Evolutionary conservation across 2,888 invertebrate species (phyloP), one percentile per base, ranked within the genome.

Genomic region (Tigriopus californicus): DNA sequence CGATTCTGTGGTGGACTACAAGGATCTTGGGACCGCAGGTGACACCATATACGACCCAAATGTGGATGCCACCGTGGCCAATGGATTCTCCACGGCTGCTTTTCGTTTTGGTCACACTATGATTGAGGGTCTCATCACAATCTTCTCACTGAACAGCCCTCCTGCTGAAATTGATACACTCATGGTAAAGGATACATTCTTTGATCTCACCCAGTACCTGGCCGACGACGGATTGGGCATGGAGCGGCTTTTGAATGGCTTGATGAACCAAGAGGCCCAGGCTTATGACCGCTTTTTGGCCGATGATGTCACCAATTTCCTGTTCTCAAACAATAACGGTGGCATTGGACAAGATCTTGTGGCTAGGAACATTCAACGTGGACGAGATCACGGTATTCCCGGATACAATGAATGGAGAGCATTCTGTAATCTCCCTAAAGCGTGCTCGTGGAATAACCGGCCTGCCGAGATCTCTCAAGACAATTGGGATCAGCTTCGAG

Each of bases 211-310:
- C 1, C 4, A 41, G 18, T 54, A 54, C 15, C 18, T 18, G 41
- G 41, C 15, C 15, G 33, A 33, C 33, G 4, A 33, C 3, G 33
- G 33, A 33, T 8, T 33, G 33, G 18, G 15, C 1, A 25, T 54
- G 25, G 90, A 91, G 70, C 87, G 89, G 70, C 79, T 91, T 53
- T 76, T 82, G 61, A 79, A 90, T 58, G 91, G 91, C 41, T 72
- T 90, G 13, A 76, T 87, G 0, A 82, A 87, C 0, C 88, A 87
- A 0, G 88, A 90, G 0, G 88, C 90, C 85, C 90, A 90, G 71
- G 85, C 85, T 1, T 73, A 91, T 56, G 91, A 91, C 73, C 88
- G 89, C 70, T 89, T 90, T 69, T 85, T 91, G 65, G 89, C 90
- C 1, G 88, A 88, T 0, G 90, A 91, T 75, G 87, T 91, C 1